phyloP scores from a whole-genome alignment of 2,797 vertebrate species.

The Hipposideros larvatus region DNA sequence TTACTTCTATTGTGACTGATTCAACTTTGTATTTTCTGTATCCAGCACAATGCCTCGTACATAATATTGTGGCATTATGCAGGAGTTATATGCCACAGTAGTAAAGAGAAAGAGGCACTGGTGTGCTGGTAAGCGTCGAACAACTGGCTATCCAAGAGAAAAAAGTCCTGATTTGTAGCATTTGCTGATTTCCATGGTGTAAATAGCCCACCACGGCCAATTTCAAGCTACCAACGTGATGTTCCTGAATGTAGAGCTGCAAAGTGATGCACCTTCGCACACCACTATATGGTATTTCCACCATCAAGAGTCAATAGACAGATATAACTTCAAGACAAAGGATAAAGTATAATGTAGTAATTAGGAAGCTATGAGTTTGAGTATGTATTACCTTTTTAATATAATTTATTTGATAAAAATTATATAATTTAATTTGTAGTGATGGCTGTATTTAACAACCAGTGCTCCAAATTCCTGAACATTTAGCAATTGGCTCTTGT shows the following conservation, averaged over 20 bases:
- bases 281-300: background rate
- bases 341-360: background rate
- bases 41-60: background rate
- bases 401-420: background rate
- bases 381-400: conserved; percentile 23
- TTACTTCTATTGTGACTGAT: background rate
- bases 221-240: background rate
- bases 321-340: background rate
- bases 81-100: background rate
- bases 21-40: background rate
- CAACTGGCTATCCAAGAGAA: background rate
- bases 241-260: background rate
- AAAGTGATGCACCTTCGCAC: background rate
- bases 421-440: background rate
- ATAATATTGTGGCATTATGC: background rate
- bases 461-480: background rate
- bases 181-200: background rate
- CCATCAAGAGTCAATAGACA: background rate
- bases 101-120: background rate
- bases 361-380: background rate
- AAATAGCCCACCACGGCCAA: background rate
- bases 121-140: background rate
- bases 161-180: background rate
- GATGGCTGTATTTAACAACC: background rate
- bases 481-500: background rate